phyloP scores from a whole-genome alignment of 2,113 vertebrate genomes.

The Daubentonia madagascariensis region DNA sequence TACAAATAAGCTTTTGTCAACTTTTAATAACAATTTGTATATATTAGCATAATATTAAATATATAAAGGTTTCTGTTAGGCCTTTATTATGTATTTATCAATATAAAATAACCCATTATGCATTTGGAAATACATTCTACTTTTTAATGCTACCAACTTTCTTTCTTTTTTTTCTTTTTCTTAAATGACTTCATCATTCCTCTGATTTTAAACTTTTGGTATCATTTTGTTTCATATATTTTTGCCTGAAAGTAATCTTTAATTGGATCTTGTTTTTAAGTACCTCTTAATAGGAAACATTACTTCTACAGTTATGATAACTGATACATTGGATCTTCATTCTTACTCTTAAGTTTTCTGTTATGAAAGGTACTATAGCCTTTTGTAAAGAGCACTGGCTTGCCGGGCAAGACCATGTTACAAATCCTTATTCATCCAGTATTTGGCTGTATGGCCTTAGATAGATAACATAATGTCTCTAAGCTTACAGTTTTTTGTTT shows the following conservation, averaged over 20 bases:
- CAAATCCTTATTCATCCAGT: background rate
- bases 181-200: background rate
- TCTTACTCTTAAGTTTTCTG: background rate
- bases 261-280: constrained; percentile 4
- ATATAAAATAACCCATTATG: constrained; percentile 2
- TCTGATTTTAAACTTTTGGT: constrained; percentile 7
- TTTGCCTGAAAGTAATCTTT: background rate
- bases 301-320: background rate
- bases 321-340: background rate
- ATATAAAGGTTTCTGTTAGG: background rate
- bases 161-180: background rate
- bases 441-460: background rate
- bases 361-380: background rate
- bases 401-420: background rate
- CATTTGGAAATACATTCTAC: background rate
- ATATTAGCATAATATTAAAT: background rate
- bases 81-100: background rate
- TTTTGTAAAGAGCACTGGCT: background rate
- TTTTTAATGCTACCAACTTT: background rate
- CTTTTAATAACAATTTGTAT: background rate
- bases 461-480: background rate
- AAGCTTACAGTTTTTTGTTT: background rate
- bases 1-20: constrained; percentile 21
- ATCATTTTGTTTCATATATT: background rate
- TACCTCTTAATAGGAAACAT: background rate